phyloP scores from a whole-genome alignment of 2,113 vertebrate genomes.

The Gyps fulvus region DNA sequence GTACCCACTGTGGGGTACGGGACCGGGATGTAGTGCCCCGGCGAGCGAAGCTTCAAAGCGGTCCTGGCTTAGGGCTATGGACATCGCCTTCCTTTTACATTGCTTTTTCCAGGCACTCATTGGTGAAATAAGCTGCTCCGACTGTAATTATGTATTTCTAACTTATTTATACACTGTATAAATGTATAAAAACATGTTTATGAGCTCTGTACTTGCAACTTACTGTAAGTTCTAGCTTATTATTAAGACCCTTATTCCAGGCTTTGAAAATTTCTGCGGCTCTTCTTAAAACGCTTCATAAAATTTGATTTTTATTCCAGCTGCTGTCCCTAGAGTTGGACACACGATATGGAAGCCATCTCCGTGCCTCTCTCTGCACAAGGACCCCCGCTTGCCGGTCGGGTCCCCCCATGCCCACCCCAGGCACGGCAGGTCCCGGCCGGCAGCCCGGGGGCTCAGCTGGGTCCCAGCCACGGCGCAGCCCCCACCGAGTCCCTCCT shows the following conservation, averaged over 20 bases:
- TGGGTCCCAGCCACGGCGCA: neutral
- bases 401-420: neutral
- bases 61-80: neutral
- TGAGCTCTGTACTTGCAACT: neutral
- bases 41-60: accelerated
- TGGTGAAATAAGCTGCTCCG: neutral
- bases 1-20: accelerated
- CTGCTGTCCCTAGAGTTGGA: neutral
- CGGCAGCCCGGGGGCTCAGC: too few species aligned
- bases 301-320: neutral
- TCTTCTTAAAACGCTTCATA: accelerated
- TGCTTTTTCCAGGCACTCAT: neutral
- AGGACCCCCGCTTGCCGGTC: neutral
- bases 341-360: accelerated
- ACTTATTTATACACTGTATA: neutral
- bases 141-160: neutral
- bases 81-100: accelerated
- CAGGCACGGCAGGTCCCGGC: neutral
- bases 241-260: accelerated
- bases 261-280: too few species aligned
- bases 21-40: accelerated
- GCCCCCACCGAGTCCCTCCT: neutral
- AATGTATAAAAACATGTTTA: accelerated
- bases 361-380: accelerated
- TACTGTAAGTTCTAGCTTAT: neutral